phyloP scores from a whole-genome alignment of 2,797 vertebrate genomes.

The Macropus fuliginosus region DNA sequence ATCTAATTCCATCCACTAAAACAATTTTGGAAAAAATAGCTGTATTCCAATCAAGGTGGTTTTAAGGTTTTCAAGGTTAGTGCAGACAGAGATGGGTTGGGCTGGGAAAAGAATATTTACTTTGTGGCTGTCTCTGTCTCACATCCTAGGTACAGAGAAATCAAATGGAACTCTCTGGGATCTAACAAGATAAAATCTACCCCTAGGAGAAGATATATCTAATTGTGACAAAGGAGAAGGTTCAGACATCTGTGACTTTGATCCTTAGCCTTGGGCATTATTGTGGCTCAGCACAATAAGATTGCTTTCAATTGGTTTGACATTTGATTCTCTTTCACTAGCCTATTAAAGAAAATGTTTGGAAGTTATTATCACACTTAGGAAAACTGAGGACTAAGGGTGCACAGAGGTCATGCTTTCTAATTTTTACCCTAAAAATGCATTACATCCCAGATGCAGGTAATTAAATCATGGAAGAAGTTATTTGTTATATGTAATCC shows the following conservation, averaged over 20 bases:
- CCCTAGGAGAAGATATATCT: background rate
- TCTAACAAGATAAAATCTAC: background rate
- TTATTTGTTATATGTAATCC: background rate
- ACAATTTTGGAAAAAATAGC: background rate
- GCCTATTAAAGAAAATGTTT: background rate
- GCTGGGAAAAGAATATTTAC: background rate
- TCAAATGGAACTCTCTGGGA: background rate
- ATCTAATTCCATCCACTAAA: background rate
- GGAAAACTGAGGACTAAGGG: background rate
- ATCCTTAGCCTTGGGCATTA: background rate
- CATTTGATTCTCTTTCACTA: background rate
- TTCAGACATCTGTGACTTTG: background rate
- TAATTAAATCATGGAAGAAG: conserved; percentile 10
- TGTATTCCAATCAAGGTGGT: background rate
- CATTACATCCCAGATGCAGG: background rate
- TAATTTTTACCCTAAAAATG: background rate
- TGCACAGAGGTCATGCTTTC: background rate
- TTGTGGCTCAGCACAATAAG: background rate
- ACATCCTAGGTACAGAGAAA: background rate
- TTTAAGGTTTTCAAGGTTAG: background rate
- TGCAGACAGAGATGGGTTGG: background rate
- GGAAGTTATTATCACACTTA: background rate
- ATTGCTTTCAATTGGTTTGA: background rate
- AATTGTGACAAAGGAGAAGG: background rate
- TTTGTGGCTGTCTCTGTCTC: background rate